These are phyloP conservation scores for Dione juno DNA, from an alignment of 2,888 invertebrate genomes.

Conservation along the genomic window DNA sequence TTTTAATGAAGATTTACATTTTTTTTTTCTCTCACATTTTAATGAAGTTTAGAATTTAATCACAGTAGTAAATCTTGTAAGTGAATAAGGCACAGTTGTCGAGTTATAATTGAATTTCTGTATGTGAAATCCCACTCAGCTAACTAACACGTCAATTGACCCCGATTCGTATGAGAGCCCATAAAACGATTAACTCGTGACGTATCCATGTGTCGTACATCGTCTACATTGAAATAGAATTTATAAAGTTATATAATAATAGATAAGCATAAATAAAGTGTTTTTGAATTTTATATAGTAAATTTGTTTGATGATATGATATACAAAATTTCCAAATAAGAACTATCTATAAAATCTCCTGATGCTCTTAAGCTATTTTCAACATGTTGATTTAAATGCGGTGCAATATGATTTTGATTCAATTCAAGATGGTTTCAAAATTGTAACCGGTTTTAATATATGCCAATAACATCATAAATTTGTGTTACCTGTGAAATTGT, in stretches of 20 bases:
- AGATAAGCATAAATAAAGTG: background rate
- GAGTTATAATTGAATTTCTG: background rate
- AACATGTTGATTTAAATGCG: too few relatives aligned
- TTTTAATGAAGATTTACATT: too few relatives aligned
- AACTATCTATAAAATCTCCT: too few relatives aligned
- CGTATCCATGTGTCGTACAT: background rate
- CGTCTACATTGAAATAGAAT: background rate
- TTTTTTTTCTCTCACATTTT: too few relatives aligned
- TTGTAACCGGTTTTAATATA: too few relatives aligned
- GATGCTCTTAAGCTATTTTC: too few relatives aligned
- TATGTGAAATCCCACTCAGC: background rate
- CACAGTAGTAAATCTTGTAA: background rate
- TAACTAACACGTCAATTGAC: constrained; percentile 1
- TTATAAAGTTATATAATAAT: background rate
- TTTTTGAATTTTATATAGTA: background rate
- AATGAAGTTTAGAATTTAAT: background rate
- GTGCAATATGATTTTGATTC: too few relatives aligned
- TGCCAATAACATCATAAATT: too few relatives aligned
- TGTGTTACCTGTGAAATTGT: too few relatives aligned
- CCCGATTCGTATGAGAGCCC: constrained; percentile 1
- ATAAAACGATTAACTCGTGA: constrained; percentile 1
- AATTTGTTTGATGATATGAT: too few relatives aligned
- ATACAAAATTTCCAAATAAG: too few relatives aligned
- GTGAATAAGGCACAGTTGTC: background rate
- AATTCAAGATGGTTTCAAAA: too few relatives aligned